Evolutionary conservation across 2,888 invertebrate genomes (phyloP).

Genomic region (Catocala sponsa): DNA sequence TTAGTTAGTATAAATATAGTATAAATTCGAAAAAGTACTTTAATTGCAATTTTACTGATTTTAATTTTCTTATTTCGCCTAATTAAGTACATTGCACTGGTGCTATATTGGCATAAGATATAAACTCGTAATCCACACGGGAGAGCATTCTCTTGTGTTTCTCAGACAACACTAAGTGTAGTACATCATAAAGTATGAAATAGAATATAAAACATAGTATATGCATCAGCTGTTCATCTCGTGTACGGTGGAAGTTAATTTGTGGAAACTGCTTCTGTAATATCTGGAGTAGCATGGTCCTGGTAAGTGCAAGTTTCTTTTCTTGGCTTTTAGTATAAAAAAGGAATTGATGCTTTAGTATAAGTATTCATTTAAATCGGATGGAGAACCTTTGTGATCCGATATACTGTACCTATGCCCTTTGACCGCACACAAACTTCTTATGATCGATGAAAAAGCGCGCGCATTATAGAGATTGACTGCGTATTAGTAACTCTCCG

Average conservation of each 20-base stretch:
- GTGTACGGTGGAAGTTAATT: conserved; percentile 3
- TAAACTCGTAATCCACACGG: not conserved
- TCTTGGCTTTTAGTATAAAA: not conserved
- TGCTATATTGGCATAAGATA: not conserved
- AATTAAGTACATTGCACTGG: no score
- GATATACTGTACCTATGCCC: no score
- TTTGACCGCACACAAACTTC: no score
- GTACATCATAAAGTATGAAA: conserved; percentile 5
- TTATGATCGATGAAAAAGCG: no score
- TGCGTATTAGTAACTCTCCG: no score
- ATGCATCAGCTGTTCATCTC: conserved; percentile 10
- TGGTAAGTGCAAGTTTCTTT: not conserved
- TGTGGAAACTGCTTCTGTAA: not conserved
- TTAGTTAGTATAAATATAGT: no score
- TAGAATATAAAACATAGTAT: conserved; percentile 5
- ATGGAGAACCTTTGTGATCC: no score
- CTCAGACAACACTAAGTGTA: conserved; percentile 4
- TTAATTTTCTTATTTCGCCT: no score
- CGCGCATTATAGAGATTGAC: no score
- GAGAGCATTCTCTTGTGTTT: conserved; percentile 3
- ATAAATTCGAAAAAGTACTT: no score
- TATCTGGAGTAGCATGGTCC: not conserved
- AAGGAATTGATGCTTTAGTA: not conserved
- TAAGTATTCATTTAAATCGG: no score
- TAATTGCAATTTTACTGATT: no score